These are phyloP conservation scores for Paramuricea clavata DNA, from an alignment of 92 coral and sea anemone genomes.

Conservation along the genomic window DNA sequence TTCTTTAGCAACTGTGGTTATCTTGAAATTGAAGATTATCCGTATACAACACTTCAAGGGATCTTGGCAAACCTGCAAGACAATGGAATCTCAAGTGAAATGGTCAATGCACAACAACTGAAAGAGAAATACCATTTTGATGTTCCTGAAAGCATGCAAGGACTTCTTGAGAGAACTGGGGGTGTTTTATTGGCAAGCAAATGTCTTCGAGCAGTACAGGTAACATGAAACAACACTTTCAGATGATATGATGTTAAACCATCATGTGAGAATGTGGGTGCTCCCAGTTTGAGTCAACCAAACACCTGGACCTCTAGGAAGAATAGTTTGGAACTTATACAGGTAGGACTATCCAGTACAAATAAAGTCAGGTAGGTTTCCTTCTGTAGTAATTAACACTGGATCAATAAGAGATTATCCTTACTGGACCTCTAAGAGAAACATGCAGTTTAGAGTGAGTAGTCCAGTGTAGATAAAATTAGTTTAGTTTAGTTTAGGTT, in stretches of 20 bases:
- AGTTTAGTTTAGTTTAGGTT: too few relatives aligned
- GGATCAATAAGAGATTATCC: too few relatives aligned
- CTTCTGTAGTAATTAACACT: too few relatives aligned
- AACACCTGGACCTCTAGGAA: too few relatives aligned
- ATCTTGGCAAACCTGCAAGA: constrained; percentile 1
- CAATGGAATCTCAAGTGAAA: neutral
- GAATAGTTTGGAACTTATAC: neutral
- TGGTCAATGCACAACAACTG: neutral
- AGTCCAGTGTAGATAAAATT: too few relatives aligned
- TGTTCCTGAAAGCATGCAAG: neutral
- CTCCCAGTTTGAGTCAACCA: neutral
- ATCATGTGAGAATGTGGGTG: too few relatives aligned
- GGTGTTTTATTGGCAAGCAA: constrained; percentile 35
- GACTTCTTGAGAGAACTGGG: constrained; percentile 30
- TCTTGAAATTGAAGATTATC: neutral
- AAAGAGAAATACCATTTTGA: constrained; percentile 30
- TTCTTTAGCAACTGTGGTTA: constrained; percentile 29
- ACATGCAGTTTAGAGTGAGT: too few relatives aligned
- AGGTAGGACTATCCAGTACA: neutral
- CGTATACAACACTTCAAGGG: neutral
- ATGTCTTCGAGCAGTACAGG: constrained; percentile 38
- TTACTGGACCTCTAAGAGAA: too few relatives aligned
- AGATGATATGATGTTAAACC: too few relatives aligned
- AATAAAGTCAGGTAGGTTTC: too few relatives aligned
- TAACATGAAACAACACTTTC: neutral